Evolutionary conservation across 2,113 vertebrate species (phyloP), one percentile per base, ranked within the genome.

Genomic region (Antechinus stuartii): DNA sequence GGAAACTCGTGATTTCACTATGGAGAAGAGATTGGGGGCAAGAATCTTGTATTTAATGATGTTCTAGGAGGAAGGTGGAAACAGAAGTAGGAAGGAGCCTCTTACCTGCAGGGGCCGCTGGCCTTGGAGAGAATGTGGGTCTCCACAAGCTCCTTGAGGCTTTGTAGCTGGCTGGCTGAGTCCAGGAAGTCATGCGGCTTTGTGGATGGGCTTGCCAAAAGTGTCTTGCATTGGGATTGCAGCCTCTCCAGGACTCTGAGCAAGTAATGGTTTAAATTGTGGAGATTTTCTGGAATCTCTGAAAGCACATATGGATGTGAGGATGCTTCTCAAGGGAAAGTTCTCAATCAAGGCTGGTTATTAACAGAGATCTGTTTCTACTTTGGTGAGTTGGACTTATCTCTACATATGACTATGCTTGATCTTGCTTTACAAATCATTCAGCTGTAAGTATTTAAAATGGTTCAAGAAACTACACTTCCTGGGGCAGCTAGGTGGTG

Each of bases 1-100:
- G 95, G 89, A 97, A 97, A 95, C 97, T 97, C 46, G 95, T 96
- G 12, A 35, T n/a, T 10, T 93, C 57, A 54, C 98, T 97, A 12
- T 56, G 94, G 61, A 90, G 89, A 2, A 89, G 90, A 96, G 54
- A 26, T 46, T 25, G 27, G 92, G 50, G 54, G 27, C 46, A 93
- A 92, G 11, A n/a, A 53, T 26, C 90, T 90, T 16, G 0, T 1
- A 35, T 16, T 26, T 23, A 92, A 25, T 4, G 53, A 56, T 35
- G 26, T 49, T 94, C 89, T 61, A 42, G 52, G 24, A 49, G 27
- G 24, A 30, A 0, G 42, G 89, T 35, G 14, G 16, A 4, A n/a
- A 8, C 52, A 35, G 50, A 53, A 50, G 4, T 24, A 5, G 2
- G 50, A 19, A 27, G 0, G 0, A 27, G 0, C 2, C 50, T 30